A percentile compares a stretch with the other conserved stretches of the same genome.
phyloP scores from a whole-genome alignment of 2,113 vertebrate species.

The Pholis gunnellus region DNA sequence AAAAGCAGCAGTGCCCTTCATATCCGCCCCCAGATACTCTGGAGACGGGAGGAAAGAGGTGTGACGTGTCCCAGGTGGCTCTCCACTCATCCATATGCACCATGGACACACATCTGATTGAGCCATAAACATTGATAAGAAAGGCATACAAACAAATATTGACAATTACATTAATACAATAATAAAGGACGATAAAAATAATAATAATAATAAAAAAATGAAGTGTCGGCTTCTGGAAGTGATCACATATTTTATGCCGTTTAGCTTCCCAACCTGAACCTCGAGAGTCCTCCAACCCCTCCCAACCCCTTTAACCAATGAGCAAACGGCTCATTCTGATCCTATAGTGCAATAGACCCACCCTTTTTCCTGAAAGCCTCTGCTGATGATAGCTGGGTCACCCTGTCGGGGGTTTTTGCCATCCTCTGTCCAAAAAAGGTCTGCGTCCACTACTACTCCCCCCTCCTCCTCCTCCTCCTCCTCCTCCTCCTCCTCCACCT shows the following conservation, averaged over 20 bases:
- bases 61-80: slow-evolving; percentile 43
- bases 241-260: slow-evolving; percentile 54
- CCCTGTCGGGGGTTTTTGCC: slow-evolving; percentile 23
- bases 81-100: slow-evolving; percentile 59
- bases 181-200: slow-evolving; percentile 68
- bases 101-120: slow-evolving; percentile 70
- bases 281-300: slow-evolving; percentile 45
- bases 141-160: slow-evolving; percentile 66
- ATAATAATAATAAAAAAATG: slow-evolving; percentile 62
- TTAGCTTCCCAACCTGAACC: slow-evolving; percentile 69
- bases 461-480: neutral
- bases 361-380: slow-evolving; percentile 56
- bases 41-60: slow-evolving; percentile 35
- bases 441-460: neutral
- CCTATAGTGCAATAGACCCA: slow-evolving; percentile 80
- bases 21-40: slow-evolving; percentile 24
- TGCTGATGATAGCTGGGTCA: slow-evolving; percentile 43
- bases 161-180: slow-evolving; percentile 79
- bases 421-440: slow-evolving; percentile 48
- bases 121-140: slow-evolving; percentile 69
- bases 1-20: slow-evolving; percentile 52
- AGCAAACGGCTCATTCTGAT: slow-evolving; percentile 70
- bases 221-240: slow-evolving; percentile 76
- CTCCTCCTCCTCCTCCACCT: neutral
- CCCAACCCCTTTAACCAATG: slow-evolving; percentile 36